Evolutionary conservation across 2,797 vertebrate genomes (phyloP).

Genomic region (Intellagama lesueurii): DNA sequence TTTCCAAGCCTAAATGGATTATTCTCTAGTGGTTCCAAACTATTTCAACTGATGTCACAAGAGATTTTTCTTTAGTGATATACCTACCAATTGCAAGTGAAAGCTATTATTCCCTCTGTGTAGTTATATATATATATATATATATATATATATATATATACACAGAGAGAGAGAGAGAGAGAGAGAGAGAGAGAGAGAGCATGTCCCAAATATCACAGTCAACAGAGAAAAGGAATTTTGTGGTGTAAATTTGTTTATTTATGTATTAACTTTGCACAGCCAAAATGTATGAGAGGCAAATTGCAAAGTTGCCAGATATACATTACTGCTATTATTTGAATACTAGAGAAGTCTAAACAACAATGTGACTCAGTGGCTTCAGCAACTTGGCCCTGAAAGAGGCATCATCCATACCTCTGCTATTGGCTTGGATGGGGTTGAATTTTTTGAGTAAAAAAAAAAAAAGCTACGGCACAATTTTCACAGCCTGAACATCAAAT

Average conservation of each 20-base stretch:
- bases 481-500: conserved; percentile 7
- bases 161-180: too few species aligned
- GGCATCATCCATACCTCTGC: not conserved
- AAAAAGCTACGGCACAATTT: not conserved
- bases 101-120: not conserved
- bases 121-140: too few species aligned
- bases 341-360: conserved; percentile 1
- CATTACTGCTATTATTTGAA: not conserved
- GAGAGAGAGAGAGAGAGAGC: too few species aligned
- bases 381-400: not conserved
- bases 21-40: conserved; percentile 1
- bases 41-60: not conserved
- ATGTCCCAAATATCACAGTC: not conserved
- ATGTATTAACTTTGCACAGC: conserved; percentile 16
- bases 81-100: not conserved
- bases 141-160: too few species aligned
- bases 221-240: conserved; percentile 26
- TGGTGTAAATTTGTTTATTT: conserved; percentile 3
- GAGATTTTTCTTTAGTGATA: conserved; percentile 11
- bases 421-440: not conserved
- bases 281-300: not conserved
- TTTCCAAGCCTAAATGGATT: conserved; percentile 29
- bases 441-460: not conserved
- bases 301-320: not conserved
- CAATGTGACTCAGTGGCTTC: conserved; percentile 15